Evolutionary conservation across 2,797 vertebrate species (phyloP).

Genomic region (Characodon lateralis): DNA sequence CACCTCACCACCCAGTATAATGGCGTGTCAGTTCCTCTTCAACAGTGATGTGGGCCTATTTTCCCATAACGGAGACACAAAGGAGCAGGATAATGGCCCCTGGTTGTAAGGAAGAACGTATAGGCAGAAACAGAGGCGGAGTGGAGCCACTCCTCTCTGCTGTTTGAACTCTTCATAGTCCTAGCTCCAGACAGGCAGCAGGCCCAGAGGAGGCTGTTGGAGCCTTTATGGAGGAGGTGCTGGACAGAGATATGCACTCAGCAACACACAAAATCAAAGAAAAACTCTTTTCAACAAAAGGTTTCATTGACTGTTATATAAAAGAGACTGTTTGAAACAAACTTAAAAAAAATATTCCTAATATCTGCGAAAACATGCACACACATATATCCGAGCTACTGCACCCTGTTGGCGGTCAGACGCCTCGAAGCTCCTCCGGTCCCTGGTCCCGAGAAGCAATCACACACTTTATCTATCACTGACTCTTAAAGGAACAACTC

Average conservation of each 20-base stretch:
- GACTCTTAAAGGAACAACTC: too few species aligned
- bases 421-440: too few species aligned
- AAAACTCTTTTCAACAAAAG: conserved; percentile 36
- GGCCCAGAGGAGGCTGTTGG: conserved; percentile 70
- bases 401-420: too few species aligned
- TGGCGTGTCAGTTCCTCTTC: conserved; percentile 82
- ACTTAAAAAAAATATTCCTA: conserved; percentile 16
- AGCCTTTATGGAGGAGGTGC: conserved; percentile 54
- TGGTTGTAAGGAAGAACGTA: conserved; percentile 73
- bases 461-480: too few species aligned
- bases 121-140: conserved; percentile 70
- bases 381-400: neutral
- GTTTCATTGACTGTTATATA: conserved; percentile 22
- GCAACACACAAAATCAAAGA: conserved; percentile 36
- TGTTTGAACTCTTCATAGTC: conserved; percentile 79
- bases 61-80: conserved; percentile 82
- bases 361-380: conserved; percentile 22
- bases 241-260: conserved; percentile 50
- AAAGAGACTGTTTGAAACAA: conserved; percentile 6
- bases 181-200: conserved; percentile 76
- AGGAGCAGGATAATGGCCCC: conserved; percentile 80
- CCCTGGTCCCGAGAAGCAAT: too few species aligned
- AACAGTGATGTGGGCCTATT: conserved; percentile 77
- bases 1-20: conserved; percentile 88
- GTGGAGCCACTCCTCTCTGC: conserved; percentile 78